A percentile compares a stretch with the other conserved stretches of the same genome.
phyloP scores from a whole-genome alignment of 2,113 vertebrate genomes.

The Melospiza georgiana region DNA sequence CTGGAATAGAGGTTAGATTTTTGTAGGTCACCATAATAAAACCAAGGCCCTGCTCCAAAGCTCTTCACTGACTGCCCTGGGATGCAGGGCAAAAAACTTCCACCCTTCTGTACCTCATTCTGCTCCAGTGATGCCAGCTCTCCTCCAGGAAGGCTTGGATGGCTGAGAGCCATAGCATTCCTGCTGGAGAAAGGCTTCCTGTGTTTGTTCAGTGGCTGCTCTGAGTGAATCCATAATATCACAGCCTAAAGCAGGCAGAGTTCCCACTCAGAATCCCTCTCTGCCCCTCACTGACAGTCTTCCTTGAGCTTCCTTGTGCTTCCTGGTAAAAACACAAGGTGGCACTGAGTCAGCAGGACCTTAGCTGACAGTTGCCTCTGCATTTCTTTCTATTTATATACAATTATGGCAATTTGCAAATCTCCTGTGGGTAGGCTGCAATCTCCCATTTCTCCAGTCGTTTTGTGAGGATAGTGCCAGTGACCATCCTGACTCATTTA shows the following conservation, averaged over 20 bases:
- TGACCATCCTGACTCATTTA: neutral
- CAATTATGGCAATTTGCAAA: neutral
- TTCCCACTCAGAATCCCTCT: neutral
- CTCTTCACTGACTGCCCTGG: neutral
- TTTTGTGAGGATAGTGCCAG: neutral
- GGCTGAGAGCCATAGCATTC: neutral
- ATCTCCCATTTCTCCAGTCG: neutral
- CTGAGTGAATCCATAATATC: neutral
- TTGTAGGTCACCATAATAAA: neutral
- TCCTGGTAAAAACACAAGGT: slow-evolving; percentile 51
- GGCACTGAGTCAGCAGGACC: slow-evolving; percentile 60
- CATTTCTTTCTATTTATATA: slow-evolving; percentile 14
- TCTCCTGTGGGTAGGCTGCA: neutral
- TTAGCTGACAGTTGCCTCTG: slow-evolving; percentile 7
- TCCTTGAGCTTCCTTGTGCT: slow-evolving; percentile 21
- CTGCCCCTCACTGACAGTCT: neutral
- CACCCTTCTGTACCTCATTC: neutral
- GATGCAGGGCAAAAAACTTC: neutral
- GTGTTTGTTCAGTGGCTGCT: neutral
- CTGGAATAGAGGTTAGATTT: neutral
- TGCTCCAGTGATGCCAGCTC: neutral
- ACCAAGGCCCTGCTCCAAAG: neutral
- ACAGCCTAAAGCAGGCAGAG: neutral
- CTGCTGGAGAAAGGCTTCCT: neutral
- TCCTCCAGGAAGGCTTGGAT: neutral